Conservation (phyloP, 2,113 vertebrate genomes). For the Desmodus rotundus region DNA sequence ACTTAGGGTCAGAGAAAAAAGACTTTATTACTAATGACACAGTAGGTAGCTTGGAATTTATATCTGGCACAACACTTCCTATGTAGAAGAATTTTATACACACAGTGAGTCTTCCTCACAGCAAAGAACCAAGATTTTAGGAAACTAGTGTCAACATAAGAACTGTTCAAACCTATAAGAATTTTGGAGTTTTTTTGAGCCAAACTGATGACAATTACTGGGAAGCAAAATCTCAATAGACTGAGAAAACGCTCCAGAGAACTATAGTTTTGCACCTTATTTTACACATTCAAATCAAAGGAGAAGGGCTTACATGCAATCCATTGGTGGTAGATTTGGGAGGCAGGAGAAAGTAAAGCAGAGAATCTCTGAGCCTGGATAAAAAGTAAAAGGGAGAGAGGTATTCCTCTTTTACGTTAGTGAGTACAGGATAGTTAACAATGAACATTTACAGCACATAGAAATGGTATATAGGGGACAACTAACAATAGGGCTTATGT, state of each 20-base stretch:
- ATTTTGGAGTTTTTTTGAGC: not conserved
- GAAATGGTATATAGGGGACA: not conserved
- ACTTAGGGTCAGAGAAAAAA: not conserved
- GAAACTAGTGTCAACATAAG: not conserved
- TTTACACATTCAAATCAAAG: not conserved
- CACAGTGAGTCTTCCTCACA: not conserved
- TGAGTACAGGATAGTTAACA: not conserved
- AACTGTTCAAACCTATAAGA: not conserved
- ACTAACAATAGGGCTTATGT: not conserved
- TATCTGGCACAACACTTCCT: not conserved
- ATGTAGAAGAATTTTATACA: not conserved
- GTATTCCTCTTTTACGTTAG: not conserved
- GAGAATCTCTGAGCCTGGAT: not conserved
- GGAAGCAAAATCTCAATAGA: not conserved
- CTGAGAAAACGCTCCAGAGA: too few relatives aligned
- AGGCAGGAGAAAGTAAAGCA: not conserved
- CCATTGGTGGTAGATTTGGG: not conserved
- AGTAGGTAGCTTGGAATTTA: not conserved
- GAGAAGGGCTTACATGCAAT: not conserved
- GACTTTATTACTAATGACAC: not conserved
- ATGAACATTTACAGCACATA: not conserved
- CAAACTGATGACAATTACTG: not conserved
- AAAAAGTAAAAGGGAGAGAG: not conserved
- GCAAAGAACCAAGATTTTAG: not conserved
- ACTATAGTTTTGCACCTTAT: not conserved